Conservation (phyloP, 2,113 vertebrate species). For the Crotalus tigris region DNA sequence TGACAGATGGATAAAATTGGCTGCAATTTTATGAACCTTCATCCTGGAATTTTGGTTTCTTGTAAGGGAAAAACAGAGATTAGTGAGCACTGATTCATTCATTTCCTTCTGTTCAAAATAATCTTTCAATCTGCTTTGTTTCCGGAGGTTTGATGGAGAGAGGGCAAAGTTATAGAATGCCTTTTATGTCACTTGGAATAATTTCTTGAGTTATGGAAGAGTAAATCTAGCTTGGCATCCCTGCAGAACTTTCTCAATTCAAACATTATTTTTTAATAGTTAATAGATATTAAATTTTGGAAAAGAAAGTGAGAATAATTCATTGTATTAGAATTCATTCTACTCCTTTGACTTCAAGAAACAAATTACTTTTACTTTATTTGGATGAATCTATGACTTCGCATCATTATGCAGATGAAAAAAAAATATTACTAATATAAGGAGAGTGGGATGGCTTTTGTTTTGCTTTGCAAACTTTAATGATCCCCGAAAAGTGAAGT, state of each 20-base stretch:
- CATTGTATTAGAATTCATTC: fast-evolving
- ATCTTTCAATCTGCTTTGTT: not conserved
- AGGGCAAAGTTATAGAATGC: not conserved
- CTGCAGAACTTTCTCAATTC: not conserved
- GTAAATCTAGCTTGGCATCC: not conserved
- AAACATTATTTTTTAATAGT: not conserved
- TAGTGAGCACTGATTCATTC: not conserved
- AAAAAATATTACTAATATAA: not conserved
- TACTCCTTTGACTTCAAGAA: not conserved
- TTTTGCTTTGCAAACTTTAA: slow-evolving; percentile 9
- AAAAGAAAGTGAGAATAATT: not conserved
- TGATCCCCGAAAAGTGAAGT: not conserved
- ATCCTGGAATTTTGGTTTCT: not conserved
- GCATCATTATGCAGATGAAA: not conserved
- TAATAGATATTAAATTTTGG: not conserved
- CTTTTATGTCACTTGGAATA: not conserved
- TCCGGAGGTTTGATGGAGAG: not conserved
- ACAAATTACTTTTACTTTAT: not conserved
- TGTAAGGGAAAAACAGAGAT: not conserved
- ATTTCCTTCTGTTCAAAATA: not conserved
- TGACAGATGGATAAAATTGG: not conserved
- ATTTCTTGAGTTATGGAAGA: not conserved
- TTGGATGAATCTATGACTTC: not conserved
- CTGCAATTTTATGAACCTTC: not conserved
- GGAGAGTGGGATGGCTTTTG: not conserved